Conservation (phyloP, 2,113 vertebrate genomes). For the Stomatorhinus ivindoensis region DNA sequence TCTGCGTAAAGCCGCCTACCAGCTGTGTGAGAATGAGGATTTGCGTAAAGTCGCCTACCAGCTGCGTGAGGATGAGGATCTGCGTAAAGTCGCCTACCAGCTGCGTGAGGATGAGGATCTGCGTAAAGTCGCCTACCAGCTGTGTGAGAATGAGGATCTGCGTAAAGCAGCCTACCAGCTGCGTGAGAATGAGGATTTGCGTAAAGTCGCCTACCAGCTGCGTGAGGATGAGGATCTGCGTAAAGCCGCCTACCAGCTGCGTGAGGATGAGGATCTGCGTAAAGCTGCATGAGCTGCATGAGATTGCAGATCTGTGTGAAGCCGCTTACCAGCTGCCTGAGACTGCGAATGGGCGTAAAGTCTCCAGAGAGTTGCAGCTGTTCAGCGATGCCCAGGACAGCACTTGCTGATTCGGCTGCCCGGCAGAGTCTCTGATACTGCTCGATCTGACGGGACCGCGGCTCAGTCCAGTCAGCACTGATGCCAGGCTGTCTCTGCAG, state of each 20-base stretch:
- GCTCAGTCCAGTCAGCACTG: constrained; percentile 32
- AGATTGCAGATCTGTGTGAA: not conserved
- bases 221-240: not conserved
- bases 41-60: not conserved
- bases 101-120: too few relatives aligned
- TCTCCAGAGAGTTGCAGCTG: constrained; percentile 45
- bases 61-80: not conserved
- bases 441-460: constrained; percentile 42
- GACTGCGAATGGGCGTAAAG: constrained; percentile 42
- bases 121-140: too few relatives aligned
- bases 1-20: too few relatives aligned
- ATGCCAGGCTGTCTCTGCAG: not conserved
- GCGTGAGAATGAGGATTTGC: not conserved
- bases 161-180: not conserved
- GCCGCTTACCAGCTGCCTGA: constrained; percentile 24
- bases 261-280: not conserved
- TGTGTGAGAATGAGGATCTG: not conserved
- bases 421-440: constrained; percentile 45
- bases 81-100: too few relatives aligned
- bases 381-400: constrained; percentile 40
- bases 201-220: not conserved
- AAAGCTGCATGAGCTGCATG: constrained; percentile 42
- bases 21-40: too few relatives aligned
- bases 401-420: constrained; percentile 45
- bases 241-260: not conserved